These are phyloP conservation scores for Blastomussa wellsi DNA, from an alignment of 92 coral and sea anemone species.

Conservation along the genomic window DNA sequence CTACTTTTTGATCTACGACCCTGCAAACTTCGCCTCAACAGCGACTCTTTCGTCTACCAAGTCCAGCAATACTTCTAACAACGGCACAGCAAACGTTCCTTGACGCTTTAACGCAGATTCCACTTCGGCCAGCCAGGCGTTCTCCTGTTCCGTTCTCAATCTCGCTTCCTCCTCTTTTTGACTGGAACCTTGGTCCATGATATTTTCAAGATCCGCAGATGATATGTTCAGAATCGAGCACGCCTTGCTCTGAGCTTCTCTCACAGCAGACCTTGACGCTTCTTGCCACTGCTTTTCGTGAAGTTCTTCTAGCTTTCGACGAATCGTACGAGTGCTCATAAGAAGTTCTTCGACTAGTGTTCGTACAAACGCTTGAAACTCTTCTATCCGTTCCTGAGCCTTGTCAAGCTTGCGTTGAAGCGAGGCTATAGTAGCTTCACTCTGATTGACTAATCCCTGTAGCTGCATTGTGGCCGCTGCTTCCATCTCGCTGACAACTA, in stretches of 20 bases:
- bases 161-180: conserved; percentile 45
- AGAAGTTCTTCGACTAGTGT: conserved; percentile 70
- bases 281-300: conserved; percentile 44
- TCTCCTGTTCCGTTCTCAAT: conserved; percentile 46
- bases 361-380: conserved; percentile 83
- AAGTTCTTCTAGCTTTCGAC: conserved; percentile 32
- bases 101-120: conserved; percentile 62
- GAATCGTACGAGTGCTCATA: conserved; percentile 44
- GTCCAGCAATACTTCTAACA: conserved; percentile 71
- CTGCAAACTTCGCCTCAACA: conserved; percentile 24
- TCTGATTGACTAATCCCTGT: conserved; percentile 92
- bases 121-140: conserved; percentile 66
- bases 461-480: conserved; percentile 93
- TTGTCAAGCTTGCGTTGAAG: conserved; percentile 69
- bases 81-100: conserved; percentile 77
- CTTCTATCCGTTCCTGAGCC: conserved; percentile 81
- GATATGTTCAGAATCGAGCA: conserved; percentile 83
- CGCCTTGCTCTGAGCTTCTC: conserved; percentile 77
- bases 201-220: conserved; percentile 65
- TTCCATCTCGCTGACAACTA: conserved; percentile 94
- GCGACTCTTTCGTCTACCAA: conserved; percentile 66
- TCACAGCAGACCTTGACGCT: conserved; percentile 60
- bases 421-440: conserved; percentile 81
- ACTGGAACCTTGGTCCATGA: conserved; percentile 61
- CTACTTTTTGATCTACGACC: neutral